Evolutionary conservation across 2,797 vertebrate genomes (phyloP).

Genomic region (Crax fasciolata): DNA sequence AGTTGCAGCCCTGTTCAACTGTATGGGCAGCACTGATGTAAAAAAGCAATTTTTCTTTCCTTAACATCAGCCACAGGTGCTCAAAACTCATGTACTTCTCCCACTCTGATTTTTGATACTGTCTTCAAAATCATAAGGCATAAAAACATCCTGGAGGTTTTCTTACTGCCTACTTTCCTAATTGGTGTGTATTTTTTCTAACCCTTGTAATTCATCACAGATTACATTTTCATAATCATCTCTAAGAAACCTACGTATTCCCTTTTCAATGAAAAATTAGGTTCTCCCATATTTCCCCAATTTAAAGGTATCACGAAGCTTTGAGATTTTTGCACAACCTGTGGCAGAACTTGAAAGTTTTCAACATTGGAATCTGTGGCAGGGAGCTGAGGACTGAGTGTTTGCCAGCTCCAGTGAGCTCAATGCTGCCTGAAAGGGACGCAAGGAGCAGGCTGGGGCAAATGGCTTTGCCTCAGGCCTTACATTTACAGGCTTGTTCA

Average conservation of each 20-base stretch:
- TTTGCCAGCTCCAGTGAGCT: background rate
- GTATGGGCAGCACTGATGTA: background rate
- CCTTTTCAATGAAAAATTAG: background rate
- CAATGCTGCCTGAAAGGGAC: background rate
- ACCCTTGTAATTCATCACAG: slow-evolving; percentile 32
- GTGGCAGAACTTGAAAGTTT: background rate
- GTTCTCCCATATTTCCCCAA: background rate
- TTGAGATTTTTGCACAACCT: background rate
- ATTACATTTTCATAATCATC: slow-evolving; percentile 9
- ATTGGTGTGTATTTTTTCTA: slow-evolving; percentile 39
- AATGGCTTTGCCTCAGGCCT: background rate
- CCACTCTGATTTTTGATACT: background rate
- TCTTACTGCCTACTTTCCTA: slow-evolving; percentile 11
- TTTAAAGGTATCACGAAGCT: background rate
- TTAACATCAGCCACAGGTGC: background rate
- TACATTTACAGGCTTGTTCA: background rate
- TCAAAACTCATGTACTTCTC: background rate
- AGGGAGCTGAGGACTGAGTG: background rate
- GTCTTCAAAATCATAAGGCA: background rate
- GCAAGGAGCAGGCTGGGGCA: background rate
- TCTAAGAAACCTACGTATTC: background rate
- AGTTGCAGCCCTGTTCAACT: background rate
- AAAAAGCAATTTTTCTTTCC: background rate
- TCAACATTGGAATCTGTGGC: background rate
- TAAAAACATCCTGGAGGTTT: background rate